Base-by-base conservation (phyloP, 2,888 invertebrate species). In the Belgica antarctica region DNA sequence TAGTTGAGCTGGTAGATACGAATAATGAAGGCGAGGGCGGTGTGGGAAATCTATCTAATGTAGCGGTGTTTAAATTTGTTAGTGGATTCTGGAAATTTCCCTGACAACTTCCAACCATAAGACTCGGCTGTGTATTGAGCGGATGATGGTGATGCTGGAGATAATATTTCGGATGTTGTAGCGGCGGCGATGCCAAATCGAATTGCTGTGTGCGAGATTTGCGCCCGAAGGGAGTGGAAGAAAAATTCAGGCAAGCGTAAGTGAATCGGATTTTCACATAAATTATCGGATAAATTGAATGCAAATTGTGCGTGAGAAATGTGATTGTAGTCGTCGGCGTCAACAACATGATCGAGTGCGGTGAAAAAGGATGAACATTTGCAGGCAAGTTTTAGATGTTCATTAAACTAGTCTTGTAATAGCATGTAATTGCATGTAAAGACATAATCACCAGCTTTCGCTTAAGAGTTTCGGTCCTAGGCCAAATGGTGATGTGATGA, bases 1-100 rank as follows among this genome's bases (percentile, higher is more conserved):
- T 65, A 65, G 47, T 65, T 46, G 65, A 27, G 65, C 65, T 65
- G 36, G 65, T 41, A 41, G 65, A 65, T 65, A 47, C 65, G 65
- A 65, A 65, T 65, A 65, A 65, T 47, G 65, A 65, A 36, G 63
- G 63, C 24, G 65, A 65, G 8, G 47, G 46, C 8, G 65, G 65
- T 22, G 65, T 22, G 15, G 65, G 47, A 47, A 65, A 65, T 47
- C 65, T 65, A 65, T 65, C 65, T 65, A 65, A 65, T 65, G 65
- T 65, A 25, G 65, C 25, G 25, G 65, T 65, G 36, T 65, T 65
- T 65, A 65, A 65, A 47, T 27, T 41, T 65, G 47, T 47, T 65
- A 65, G 41, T 36, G 65, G 65, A 15, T 22, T 46, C 19, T 46
- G 65, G 24, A 41, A 65, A 41, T 25, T 22, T 59, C 59, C 59